A percentile compares a stretch with the other conserved stretches of the same genome.
These are phyloP conservation scores for Diachrysia chrysitis DNA, from an alignment of 2,888 invertebrate species.

Conservation along the genomic window DNA sequence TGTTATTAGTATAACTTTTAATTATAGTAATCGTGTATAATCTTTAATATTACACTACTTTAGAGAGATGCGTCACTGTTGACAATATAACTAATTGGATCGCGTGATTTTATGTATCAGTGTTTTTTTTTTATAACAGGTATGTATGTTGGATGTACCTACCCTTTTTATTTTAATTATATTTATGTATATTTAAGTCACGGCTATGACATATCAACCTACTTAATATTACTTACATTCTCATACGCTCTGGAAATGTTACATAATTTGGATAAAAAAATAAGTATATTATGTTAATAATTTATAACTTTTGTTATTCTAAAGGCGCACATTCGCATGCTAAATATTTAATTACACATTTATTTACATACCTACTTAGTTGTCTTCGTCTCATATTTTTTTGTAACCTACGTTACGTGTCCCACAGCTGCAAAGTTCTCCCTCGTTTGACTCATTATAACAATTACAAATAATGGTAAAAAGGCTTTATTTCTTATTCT, in stretches of 20 bases:
- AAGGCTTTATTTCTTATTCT: no score
- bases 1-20: background rate
- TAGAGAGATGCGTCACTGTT: background rate
- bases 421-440: no score
- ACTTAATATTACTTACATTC: no score
- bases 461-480: no score
- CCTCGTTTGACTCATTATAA: no score
- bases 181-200: background rate
- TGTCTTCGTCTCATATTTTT: no score
- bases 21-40: background rate
- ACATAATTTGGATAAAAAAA: no score
- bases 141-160: background rate
- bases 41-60: background rate
- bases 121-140: background rate
- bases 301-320: no score
- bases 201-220: background rate
- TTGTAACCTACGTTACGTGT: no score
- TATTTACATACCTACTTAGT: background rate
- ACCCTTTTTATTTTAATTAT: no score
- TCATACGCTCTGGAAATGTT: no score
- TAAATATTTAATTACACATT: background rate
- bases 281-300: no score
- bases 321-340: background rate
- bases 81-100: background rate
- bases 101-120: conserved; percentile 4